phyloP scores from a whole-genome alignment of 1,140 invertebrate species.

The Saxidomus purpurata region DNA sequence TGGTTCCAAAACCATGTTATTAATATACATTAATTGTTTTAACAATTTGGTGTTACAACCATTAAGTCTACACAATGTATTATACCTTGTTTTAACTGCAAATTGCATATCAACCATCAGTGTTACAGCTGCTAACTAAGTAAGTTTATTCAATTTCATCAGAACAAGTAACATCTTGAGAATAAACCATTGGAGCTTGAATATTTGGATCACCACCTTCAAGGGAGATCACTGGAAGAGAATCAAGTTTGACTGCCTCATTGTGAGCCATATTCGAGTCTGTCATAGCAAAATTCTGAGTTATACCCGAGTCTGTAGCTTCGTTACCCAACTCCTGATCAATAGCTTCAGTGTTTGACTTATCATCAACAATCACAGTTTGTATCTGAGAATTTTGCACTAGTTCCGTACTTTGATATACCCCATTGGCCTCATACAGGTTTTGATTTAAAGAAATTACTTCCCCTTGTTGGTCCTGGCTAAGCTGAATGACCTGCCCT shows the following conservation, averaged over 20 bases:
- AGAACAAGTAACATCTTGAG: constrained; percentile 28
- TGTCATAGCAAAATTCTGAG: not conserved
- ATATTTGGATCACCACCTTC: constrained; percentile 38
- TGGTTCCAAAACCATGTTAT: too few relatives aligned
- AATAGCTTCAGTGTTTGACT: not conserved
- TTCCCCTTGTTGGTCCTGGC: constrained; percentile 7
- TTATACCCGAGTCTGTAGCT: not conserved
- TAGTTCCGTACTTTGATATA: not conserved
- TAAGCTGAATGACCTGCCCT: not conserved
- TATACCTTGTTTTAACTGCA: too few relatives aligned
- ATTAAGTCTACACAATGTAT: too few relatives aligned
- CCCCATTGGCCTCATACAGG: not conserved
- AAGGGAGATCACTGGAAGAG: not conserved
- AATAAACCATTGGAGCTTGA: constrained; percentile 37
- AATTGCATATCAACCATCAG: too few relatives aligned
- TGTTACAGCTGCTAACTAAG: too few relatives aligned
- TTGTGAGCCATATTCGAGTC: not conserved
- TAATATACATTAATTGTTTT: too few relatives aligned
- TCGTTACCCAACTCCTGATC: not conserved
- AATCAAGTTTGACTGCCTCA: not conserved
- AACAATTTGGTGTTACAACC: too few relatives aligned
- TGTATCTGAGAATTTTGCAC: not conserved
- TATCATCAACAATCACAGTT: not conserved
- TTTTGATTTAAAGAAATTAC: constrained; percentile 3
- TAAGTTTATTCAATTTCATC: constrained; percentile 26